Evolutionary conservation across 2,113 vertebrate species (phyloP).

Genomic region (Ptilorrhoa leucosticta): DNA sequence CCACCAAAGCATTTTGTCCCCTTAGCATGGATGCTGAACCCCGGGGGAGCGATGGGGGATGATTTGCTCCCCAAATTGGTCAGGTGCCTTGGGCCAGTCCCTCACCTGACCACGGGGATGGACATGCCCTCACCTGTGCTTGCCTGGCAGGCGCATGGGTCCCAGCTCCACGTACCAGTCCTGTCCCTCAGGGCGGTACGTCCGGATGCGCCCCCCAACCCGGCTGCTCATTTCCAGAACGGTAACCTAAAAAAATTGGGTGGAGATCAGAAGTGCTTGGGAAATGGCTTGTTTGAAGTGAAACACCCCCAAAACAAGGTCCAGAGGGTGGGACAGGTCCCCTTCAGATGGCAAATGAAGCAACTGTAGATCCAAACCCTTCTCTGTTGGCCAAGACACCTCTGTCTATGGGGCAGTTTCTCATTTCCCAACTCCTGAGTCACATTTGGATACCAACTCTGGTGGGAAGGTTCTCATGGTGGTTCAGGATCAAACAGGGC

Average conservation of each 20-base stretch:
- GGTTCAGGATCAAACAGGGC: not conserved
- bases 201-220: not conserved
- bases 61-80: fast-evolving
- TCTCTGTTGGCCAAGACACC: not conserved
- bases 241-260: not conserved
- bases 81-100: not conserved
- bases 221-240: not conserved
- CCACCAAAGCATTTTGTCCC: fast-evolving
- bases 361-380: not conserved
- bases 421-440: not conserved
- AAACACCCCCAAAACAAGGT: not conserved
- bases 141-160: not conserved
- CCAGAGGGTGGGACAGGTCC: not conserved
- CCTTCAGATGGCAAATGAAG: not conserved
- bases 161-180: conserved; percentile 40
- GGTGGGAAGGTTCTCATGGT: not conserved
- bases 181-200: fast-evolving
- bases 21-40: no score
- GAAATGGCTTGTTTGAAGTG: fast-evolving
- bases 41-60: fast-evolving
- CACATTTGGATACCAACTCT: fast-evolving
- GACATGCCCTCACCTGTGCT: not conserved
- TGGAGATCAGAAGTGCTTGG: fast-evolving
- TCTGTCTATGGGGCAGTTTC: not conserved
- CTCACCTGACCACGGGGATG: fast-evolving